A percentile compares a stretch with the other conserved stretches of the same genome.
These are phyloP conservation scores for Drosophila nigromelanica DNA, from an alignment of 1,140 invertebrate species.

Conservation along the genomic window DNA sequence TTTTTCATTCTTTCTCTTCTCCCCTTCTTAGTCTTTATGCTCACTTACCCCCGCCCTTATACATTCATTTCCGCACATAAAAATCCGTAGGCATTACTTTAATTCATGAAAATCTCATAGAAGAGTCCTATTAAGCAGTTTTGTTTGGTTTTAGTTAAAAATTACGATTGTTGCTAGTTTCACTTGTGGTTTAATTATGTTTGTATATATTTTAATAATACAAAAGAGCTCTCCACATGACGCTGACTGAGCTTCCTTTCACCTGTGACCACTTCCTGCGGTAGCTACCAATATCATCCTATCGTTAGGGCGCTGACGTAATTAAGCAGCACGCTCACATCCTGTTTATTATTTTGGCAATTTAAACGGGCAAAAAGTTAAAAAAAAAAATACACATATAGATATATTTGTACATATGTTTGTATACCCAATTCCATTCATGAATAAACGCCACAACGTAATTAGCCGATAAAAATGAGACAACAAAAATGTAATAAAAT, in stretches of 20 bases:
- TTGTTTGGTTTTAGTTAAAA: neutral
- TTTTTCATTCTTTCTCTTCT: no score
- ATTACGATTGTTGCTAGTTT: neutral
- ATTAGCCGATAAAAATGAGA: slow-evolving; percentile 46
- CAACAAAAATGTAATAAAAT: slow-evolving; percentile 50
- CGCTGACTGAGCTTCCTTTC: neutral
- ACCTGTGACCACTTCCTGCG: slow-evolving; percentile 11
- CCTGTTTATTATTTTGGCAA: slow-evolving; percentile 70
- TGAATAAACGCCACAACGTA: slow-evolving; percentile 53
- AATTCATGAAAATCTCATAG: no score
- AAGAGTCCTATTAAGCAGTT: no score
- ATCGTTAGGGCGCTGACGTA: slow-evolving; percentile 55
- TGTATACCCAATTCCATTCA: slow-evolving; percentile 61
- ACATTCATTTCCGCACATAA: no score
- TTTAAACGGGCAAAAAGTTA: slow-evolving; percentile 27
- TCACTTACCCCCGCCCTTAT: no score
- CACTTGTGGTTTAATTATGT: neutral
- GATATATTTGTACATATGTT: slow-evolving; percentile 17
- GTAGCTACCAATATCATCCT: slow-evolving; percentile 1
- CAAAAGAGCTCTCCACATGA: neutral
- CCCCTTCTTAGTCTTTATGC: no score
- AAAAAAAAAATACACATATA: slow-evolving; percentile 19
- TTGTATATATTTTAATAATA: neutral
- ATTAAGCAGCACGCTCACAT: slow-evolving; percentile 46
- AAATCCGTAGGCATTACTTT: no score